Percentiles rank a stretch among this genome's conserved stretches.
phyloP scores from a whole-genome alignment of 1,140 invertebrate species.

The Mamestra configurata region DNA sequence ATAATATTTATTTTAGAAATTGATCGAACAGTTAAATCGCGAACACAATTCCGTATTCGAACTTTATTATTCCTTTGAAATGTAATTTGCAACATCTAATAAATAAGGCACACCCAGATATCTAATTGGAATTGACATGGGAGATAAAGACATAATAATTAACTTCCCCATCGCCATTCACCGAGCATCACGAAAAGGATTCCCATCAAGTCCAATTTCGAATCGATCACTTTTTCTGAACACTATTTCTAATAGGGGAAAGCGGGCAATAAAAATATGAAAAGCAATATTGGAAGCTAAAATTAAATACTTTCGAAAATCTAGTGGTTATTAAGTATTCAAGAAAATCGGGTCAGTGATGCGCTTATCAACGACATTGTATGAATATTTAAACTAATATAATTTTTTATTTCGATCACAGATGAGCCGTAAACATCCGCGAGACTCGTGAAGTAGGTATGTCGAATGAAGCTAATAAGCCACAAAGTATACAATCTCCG shows the following conservation, averaged over 20 bases:
- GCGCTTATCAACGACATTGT: constrained; percentile 3
- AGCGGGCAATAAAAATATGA: constrained; percentile 4
- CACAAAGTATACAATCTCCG: not conserved
- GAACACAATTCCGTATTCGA: too few relatives aligned
- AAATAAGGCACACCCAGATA: too few relatives aligned
- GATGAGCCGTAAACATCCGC: not conserved
- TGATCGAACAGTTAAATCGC: too few relatives aligned
- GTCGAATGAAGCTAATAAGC: constrained; percentile 8
- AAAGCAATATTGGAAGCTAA: constrained; percentile 19
- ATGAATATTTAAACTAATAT: constrained; percentile 32
- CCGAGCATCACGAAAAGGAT: not conserved
- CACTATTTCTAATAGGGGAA: constrained; percentile 15
- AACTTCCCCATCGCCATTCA: not conserved
- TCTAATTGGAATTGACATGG: not conserved
- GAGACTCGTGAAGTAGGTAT: not conserved
- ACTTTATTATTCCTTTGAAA: too few relatives aligned
- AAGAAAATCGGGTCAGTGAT: constrained; percentile 14
- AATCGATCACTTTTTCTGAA: constrained; percentile 1
- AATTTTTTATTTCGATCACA: constrained; percentile 26
- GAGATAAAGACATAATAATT: not conserved
- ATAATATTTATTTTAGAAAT: too few relatives aligned
- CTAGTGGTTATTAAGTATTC: constrained; percentile 10
- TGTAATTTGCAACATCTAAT: too few relatives aligned
- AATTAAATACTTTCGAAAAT: constrained; percentile 39
- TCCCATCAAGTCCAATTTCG: not conserved